Evolutionary conservation across 1,140 invertebrate genomes (phyloP), one percentile per base, ranked within the genome.

Genomic region (Bemisia tabaci): DNA sequence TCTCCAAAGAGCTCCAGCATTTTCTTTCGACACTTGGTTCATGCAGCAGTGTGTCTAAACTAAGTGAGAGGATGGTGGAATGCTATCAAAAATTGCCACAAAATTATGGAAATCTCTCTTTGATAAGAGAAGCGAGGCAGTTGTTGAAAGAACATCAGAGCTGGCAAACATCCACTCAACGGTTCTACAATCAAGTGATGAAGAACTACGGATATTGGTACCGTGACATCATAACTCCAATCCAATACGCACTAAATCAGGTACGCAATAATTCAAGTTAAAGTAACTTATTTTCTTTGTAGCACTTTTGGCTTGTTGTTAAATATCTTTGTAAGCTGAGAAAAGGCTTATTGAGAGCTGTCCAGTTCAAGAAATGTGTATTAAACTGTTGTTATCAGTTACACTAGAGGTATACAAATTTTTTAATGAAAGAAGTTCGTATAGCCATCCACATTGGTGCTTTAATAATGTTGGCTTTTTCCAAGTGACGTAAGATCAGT

Each of bases 161-260:
- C 0, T 86, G 84, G 84, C 72, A 81, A 27, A 77, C 79, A 68
- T 85, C 84, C 1, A 74, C 82, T 2, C 73, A 79, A 26, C 78
- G 76, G 23, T 86, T 86, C 70, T 79, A 82, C 58, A 77, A 79
- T 25, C 80, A 81, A 70, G 71, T 87, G 25, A 77, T 81, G 26
- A 72, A 69, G n/a, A 72, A 74, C 11, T 88, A 82, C 70, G 75
- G 81, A 1, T 73, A 79, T 9, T 81, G 79, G 21, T 89, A 87
- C 73, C 86, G 86, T 0, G 88, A 90, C 73, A 77, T 90, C 22
- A 79, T 85, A 0, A 77, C 82, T 59, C 85, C 86, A 1, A 72
- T 88, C 21, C 74, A 86, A 11, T 74, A 76, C 64, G 83, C 83
- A 1, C 65, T 87, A 5, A 78, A 80, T 1, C 82, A 88, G 75